Percentiles rank a stretch among this genome's conserved stretches.
These are phyloP conservation scores for silkworm (Bombyx mori) DNA, from an alignment of 1,140 invertebrate genomes.

Conservation along the genomic window ASM3026992v2 NC_085113.1:12812501-12813000, in stretches of 20 bases:
- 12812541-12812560: constrained; percentile 5
- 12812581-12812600: constrained; percentile 21
- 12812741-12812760: constrained; percentile 18
- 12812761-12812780: constrained; percentile 25
- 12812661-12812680: constrained; percentile 28
- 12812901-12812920: constrained; percentile 24
- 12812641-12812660: constrained; percentile 28
- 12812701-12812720: constrained; percentile 2
- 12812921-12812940: constrained; percentile 42
- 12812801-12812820: constrained; percentile 19
- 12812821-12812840: neutral
- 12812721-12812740: constrained; percentile 9
- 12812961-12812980: constrained; percentile 42
- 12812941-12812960: constrained; percentile 54
- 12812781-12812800: neutral
- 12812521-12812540: too few species aligned
- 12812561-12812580: constrained; percentile 33
- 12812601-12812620: constrained; percentile 38
- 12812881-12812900: constrained; percentile 13
- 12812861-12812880: constrained; percentile 5
- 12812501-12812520: too few species aligned
- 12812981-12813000: constrained; percentile 55
- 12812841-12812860: constrained; percentile 1
- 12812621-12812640: constrained; percentile 43
- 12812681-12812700: constrained; percentile 1